Percentiles rank a stretch among this genome's conserved stretches.
Evolutionary conservation across 1,140 invertebrate species (phyloP).

Genomic region (Tetranychus urticae): DNA sequence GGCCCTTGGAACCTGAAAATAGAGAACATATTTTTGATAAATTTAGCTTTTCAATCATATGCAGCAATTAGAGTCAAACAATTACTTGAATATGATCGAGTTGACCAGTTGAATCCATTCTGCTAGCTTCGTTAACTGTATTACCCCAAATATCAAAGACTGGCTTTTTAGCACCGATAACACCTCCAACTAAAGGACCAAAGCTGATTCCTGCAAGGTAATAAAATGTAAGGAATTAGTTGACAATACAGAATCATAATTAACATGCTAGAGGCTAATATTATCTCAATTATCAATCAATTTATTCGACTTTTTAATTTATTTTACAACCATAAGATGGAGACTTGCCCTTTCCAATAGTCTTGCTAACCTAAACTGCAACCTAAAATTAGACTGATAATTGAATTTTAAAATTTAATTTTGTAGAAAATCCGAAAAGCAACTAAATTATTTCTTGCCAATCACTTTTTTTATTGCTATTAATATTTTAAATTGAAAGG

Average conservation of each 20-base stretch:
- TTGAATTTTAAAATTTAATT: too few species aligned
- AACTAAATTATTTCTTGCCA: too few species aligned
- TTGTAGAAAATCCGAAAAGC: too few species aligned
- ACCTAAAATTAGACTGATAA: too few species aligned
- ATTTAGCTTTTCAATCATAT: background rate
- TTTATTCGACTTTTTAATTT: too few species aligned
- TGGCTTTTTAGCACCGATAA: constrained; percentile 87
- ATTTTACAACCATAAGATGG: too few species aligned
- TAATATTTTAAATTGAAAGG: too few species aligned
- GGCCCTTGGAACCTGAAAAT: constrained; percentile 10
- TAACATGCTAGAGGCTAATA: too few species aligned
- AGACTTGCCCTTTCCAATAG: too few species aligned
- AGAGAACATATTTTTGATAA: background rate
- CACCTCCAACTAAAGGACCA: constrained; percentile 73
- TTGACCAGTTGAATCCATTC: constrained; percentile 72
- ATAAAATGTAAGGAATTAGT: background rate
- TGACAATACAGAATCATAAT: background rate
- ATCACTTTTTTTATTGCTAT: too few species aligned
- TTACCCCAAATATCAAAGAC: constrained; percentile 98
- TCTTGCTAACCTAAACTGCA: too few species aligned
- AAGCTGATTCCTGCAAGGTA: constrained; percentile 47
- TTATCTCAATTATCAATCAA: too few species aligned
- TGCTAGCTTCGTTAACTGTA: constrained; percentile 58
- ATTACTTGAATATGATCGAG: constrained; percentile 50
- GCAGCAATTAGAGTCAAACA: constrained; percentile 21